phyloP scores from a whole-genome alignment of 2,888 invertebrate species.

The Dryobotodes eremita region DNA sequence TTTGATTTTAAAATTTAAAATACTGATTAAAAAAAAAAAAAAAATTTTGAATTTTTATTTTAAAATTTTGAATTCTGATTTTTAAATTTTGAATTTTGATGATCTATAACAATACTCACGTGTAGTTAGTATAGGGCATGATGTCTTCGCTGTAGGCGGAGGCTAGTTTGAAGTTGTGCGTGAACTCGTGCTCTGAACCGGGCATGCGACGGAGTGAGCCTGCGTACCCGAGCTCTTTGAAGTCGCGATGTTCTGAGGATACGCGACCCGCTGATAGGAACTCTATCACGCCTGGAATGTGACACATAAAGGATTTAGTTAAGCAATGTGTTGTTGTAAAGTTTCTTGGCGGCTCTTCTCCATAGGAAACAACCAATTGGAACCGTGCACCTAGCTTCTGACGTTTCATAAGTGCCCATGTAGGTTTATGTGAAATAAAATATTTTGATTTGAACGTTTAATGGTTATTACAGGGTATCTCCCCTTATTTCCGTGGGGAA shows the following conservation, averaged over 20 bases:
- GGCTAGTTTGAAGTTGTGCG: slow-evolving; percentile 98
- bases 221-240: slow-evolving; percentile 98
- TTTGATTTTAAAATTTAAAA: no score
- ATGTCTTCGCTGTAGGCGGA: slow-evolving; percentile 98
- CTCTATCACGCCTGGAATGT: slow-evolving; percentile 96
- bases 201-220: slow-evolving; percentile 97
- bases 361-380: no score
- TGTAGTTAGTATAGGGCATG: slow-evolving; percentile 99
- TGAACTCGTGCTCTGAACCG: slow-evolving; percentile 97
- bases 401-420: no score
- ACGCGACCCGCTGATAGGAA: slow-evolving; percentile 98
- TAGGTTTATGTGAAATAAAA: no score
- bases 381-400: no score
- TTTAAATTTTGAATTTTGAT: no score
- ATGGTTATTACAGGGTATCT: not conserved
- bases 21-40: no score
- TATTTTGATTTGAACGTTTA: no score
- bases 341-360: no score
- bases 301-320: not conserved
- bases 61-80: no score
- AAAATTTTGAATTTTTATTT: no score
- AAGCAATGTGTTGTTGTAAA: no score
- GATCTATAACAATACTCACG: slow-evolving; percentile 95
- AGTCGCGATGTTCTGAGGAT: slow-evolving; percentile 97
- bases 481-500: not conserved